Evolutionary conservation across 2,888 invertebrate species (phyloP).

Genomic region (Athalia rosae): DNA sequence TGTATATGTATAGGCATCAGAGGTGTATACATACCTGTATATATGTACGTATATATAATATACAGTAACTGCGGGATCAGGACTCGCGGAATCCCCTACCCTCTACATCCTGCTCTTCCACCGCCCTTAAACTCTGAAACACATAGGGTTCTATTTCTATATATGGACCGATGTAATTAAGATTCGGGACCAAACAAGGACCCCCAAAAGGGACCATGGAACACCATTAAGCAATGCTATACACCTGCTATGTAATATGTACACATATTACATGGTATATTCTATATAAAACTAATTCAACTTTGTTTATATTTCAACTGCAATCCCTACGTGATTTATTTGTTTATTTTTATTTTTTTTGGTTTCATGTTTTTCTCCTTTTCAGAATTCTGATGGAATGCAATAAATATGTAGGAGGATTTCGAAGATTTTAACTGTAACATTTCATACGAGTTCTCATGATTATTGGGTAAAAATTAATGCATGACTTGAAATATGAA

Average conservation of each 20-base stretch:
- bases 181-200: constrained; percentile 60
- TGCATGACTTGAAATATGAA: too few relatives aligned
- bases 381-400: too few relatives aligned
- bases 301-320: neutral
- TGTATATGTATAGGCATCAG: neutral
- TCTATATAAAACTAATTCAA: constrained; percentile 18
- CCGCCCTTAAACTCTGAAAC: constrained; percentile 24
- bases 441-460: too few relatives aligned
- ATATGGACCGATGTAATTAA: constrained; percentile 66
- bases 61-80: neutral
- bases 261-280: too few relatives aligned
- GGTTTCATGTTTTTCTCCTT: too few relatives aligned
- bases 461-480: too few relatives aligned
- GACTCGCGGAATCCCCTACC: neutral
- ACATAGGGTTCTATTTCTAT: constrained; percentile 56
- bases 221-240: constrained; percentile 37
- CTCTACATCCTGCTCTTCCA: constrained; percentile 35
- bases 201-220: constrained; percentile 20
- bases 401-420: too few relatives aligned
- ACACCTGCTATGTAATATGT: neutral
- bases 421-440: too few relatives aligned
- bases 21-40: too few relatives aligned
- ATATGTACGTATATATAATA: neutral
- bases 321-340: neutral
- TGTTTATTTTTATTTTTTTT: neutral